phyloP scores from a whole-genome alignment of 2,888 invertebrate species.

The Oxyteleia sp. region DNA sequence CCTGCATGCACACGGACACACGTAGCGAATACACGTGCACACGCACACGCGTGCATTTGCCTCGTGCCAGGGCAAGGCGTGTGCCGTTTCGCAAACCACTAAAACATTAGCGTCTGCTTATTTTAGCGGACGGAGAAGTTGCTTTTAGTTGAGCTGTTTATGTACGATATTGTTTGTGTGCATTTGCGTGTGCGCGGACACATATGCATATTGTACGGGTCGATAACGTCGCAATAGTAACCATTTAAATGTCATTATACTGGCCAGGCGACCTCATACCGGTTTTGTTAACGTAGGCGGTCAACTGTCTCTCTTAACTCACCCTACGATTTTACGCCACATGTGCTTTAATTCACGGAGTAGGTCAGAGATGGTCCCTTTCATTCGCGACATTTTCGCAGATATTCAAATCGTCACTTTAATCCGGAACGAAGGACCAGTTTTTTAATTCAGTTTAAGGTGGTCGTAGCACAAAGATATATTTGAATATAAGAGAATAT shows the following conservation, averaged over 20 bases:
- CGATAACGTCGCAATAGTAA: constrained; percentile 81
- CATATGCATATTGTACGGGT: constrained; percentile 65
- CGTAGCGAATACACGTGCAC: too few relatives aligned
- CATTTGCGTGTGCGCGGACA: too few relatives aligned
- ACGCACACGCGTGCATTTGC: constrained; percentile 61
- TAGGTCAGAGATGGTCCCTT: constrained; percentile 28
- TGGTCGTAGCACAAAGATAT: too few relatives aligned
- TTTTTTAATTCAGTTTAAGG: too few relatives aligned
- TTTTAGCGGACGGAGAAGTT: constrained; percentile 62
- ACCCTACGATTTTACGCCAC: constrained; percentile 42
- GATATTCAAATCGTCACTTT: too few relatives aligned
- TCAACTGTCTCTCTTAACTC: constrained; percentile 58
- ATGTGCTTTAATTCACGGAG: constrained; percentile 25
- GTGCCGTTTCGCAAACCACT: constrained; percentile 83
- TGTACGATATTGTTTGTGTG: too few relatives aligned
- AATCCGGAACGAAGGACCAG: too few relatives aligned
- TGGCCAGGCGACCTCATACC: constrained; percentile 71
- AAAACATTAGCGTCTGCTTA: constrained; percentile 73
- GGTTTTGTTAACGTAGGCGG: constrained; percentile 71
- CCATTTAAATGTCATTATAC: constrained; percentile 84
- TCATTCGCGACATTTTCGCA: too few relatives aligned
- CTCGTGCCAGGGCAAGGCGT: constrained; percentile 85
- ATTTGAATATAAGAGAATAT: too few relatives aligned
- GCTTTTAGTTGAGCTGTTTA: constrained; percentile 44
- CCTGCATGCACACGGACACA: constrained; percentile 54